phyloP scores from a whole-genome alignment of 2,797 vertebrate species.

The Tragelaphus oryx region DNA sequence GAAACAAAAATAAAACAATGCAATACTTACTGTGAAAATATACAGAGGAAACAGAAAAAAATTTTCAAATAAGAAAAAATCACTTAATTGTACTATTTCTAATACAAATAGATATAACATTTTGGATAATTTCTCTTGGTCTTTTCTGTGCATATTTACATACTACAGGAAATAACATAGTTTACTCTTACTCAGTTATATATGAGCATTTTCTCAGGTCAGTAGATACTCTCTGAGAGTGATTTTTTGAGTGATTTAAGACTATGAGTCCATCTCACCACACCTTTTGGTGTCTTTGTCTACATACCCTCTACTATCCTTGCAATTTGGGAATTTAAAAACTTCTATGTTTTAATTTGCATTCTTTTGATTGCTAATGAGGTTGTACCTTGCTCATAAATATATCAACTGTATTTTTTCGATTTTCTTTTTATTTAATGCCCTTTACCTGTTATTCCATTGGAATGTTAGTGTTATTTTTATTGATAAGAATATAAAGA shows the following conservation, averaged over 20 bases:
- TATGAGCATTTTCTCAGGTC: background rate
- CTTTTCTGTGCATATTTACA: background rate
- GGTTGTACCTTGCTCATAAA: background rate
- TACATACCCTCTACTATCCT: background rate
- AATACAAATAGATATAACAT: background rate
- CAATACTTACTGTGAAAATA: background rate
- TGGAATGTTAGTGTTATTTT: constrained; percentile 36
- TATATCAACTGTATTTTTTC: background rate
- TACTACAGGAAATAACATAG: background rate
- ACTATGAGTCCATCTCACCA: background rate
- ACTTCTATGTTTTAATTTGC: background rate
- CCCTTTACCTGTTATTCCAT: background rate
- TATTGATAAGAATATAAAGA: background rate
- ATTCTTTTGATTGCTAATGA: constrained; percentile 3
- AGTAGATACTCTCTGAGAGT: background rate
- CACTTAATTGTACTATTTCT: background rate
- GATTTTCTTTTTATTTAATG: constrained; percentile 10
- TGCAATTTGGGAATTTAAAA: background rate
- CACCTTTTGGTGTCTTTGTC: background rate
- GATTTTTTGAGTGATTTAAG: constrained; percentile 5
- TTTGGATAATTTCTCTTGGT: background rate
- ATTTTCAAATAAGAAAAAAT: background rate
- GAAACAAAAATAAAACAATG: background rate
- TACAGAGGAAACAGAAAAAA: background rate
- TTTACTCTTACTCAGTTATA: background rate